Evolutionary conservation across 2,888 invertebrate genomes (phyloP).

Genomic region (Drosophila niveifrons): DNA sequence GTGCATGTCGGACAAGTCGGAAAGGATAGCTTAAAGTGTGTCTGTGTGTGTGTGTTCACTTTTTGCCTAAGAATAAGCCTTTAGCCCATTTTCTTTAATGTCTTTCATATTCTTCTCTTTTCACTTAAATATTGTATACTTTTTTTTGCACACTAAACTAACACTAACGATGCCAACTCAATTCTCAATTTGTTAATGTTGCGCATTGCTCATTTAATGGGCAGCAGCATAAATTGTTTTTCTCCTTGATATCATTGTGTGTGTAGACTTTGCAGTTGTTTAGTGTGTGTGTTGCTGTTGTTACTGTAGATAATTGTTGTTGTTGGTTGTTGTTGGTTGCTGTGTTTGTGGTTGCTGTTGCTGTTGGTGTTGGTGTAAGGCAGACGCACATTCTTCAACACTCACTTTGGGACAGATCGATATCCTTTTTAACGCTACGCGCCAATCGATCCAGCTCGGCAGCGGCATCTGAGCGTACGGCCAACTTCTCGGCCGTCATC

Average conservation of each 20-base stretch:
- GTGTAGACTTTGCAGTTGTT: constrained; percentile 3
- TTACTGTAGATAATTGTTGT: background rate
- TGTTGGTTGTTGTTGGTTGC: background rate
- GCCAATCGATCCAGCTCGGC: constrained; percentile 96
- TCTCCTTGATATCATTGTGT: background rate
- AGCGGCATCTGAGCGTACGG: constrained; percentile 94
- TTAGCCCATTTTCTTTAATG: constrained; percentile 25
- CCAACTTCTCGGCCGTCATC: constrained; percentile 88
- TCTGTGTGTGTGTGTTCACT: constrained; percentile 5
- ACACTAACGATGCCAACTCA: background rate
- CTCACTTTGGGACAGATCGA: constrained; percentile 85
- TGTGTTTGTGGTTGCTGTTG: constrained; percentile 4
- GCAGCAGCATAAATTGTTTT: constrained; percentile 19
- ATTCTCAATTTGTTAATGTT: constrained; percentile 1
- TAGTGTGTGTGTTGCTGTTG: background rate
- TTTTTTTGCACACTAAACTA: constrained; percentile 6
- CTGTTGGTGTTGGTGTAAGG: constrained; percentile 18
- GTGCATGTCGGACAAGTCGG: constrained; percentile 22
- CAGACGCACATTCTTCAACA: constrained; percentile 74
- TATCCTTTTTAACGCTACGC: constrained; percentile 87
- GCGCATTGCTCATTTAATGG: constrained; percentile 43
- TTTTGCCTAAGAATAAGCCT: constrained; percentile 24
- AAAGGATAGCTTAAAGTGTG: background rate
- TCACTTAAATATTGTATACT: constrained; percentile 3
- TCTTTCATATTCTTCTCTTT: constrained; percentile 10